Evolutionary conservation across 1,140 invertebrate genomes (phyloP), one percentile per base, ranked within the genome.

Genomic region (Eumaeus atala): DNA sequence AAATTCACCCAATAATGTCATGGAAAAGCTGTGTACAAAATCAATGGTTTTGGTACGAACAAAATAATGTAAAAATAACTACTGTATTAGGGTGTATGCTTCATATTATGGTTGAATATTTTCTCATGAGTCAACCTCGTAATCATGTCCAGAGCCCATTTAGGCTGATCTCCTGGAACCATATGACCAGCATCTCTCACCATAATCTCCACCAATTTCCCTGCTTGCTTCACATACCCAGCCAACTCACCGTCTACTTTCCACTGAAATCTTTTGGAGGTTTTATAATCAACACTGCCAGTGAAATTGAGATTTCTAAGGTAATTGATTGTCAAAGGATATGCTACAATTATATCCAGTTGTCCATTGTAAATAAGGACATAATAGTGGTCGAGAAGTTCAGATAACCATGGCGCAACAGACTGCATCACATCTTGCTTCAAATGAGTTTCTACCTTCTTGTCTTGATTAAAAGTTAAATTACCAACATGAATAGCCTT

Each of bases 111-210:
- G 42, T 49, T 68, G 56, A 70, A 76, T 67, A 74, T 74, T 57
- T 93, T 92, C 54, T 91, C 90, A 58, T 89, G 86, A 28, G 94
- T 93, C 56, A 97, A 94, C 69, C 92, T 89, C 18, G 91, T 91
- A 51, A 97, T 94, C 66, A 97, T 86, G 76, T 95, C 92, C 16
- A 92, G 89, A 1, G 92, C 91, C 91, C 93, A 93, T 54, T 91
- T 90, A 0, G 95, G 95, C 72, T 96, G 94, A 85, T 96, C 94
- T 17, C 88, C 84, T 0, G 95, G 94, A 12, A 95, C 91, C 91
- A 96, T 95, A 62, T 97, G 95, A 0, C 95, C 95, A 21, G 94
- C 94, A 87, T 94, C 91, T 51, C 94, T 88, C 0, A 95, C 90
- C 70, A 95, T 74, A n/a, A 95, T 92, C 83, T 96, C 93, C 3